Evolutionary conservation across 2,113 vertebrate genomes (phyloP).

Genomic region (Eudyptes chrysolophus): DNA sequence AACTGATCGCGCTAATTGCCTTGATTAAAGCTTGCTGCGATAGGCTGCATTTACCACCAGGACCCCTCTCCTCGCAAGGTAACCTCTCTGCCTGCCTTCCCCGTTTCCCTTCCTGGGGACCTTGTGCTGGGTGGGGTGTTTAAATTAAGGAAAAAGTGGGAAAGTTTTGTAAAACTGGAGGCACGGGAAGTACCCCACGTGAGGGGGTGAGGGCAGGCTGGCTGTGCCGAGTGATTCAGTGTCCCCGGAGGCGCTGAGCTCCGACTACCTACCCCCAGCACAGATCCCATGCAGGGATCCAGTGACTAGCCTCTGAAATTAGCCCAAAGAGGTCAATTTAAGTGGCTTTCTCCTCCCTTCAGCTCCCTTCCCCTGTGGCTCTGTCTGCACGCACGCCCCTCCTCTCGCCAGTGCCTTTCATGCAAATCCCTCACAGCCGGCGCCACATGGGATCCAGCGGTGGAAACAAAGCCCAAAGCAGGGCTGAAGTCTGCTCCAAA

Average conservation of each 20-base stretch:
- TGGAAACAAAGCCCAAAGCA: neutral
- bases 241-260: neutral
- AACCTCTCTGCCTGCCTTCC: too few relatives aligned
- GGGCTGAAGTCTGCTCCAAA: neutral
- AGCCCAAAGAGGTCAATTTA: neutral
- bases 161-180: neutral
- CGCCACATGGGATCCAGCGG: neutral
- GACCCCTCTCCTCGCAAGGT: rapidly evolving
- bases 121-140: neutral
- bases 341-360: neutral
- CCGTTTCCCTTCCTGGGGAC: neutral
- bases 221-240: rapidly evolving
- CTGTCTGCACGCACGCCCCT: neutral
- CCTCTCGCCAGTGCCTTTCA: neutral
- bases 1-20: too few relatives aligned
- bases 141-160: neutral
- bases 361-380: neutral
- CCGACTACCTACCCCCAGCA: rapidly evolving
- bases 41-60: neutral
- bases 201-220: neutral
- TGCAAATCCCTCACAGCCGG: neutral
- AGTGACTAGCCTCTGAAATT: neutral
- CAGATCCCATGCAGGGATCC: neutral
- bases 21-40: neutral
- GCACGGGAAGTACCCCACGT: rapidly evolving